Base-by-base conservation (phyloP, 2,797 vertebrate species). In the Anabacerthia variegaticeps region DNA sequence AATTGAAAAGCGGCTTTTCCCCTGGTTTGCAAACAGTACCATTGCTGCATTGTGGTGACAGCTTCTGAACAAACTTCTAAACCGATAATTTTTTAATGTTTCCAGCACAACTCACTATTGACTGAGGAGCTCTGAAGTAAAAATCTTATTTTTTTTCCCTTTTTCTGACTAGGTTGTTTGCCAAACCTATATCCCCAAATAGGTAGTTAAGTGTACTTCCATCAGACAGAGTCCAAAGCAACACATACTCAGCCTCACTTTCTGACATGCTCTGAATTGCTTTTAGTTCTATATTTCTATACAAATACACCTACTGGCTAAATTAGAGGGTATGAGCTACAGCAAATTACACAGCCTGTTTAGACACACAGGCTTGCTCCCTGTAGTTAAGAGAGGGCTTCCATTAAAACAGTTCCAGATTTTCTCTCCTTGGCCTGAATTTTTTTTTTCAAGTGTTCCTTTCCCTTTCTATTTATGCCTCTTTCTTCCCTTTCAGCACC, bases 321-420 rank as follows among this genome's bases (percentile, higher is more conserved):
- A 94, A 92, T 95, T 95, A 95, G 61, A 93, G 44, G 56, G 54
- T 61, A 75, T 1, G 14, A 93, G 12, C 54, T 71, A 36, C 39
- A 91, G 82, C 44, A 96, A 97, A 97, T 97, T 97, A 94, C 71
- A 96, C 65, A 84, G 72, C 37, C 21, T 24, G 41, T 63, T 88
- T 59, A 55, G 78, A 49, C 41, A 74, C 56, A 76, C 23, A 79
- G 52, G 32, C 71, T 22, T 0, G n/a, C 30, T 92, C 59, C 54
- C 88, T 67, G 36, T 34, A 84, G 78, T 94, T 81, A 87, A 61
- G 34, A 32, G 46, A 72, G 92, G 55, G 37, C 88, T 89, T 83
- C 34, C 71, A 81, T 86, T 96, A 82, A 88, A 94, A 76, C 5
- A 2, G 11, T 56, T 96, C 68, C 94, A 94, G 20, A 11, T 82